These are phyloP conservation scores for Heliocidaris tuberculata DNA, from an alignment of 35 echinoderm and acorn worm genomes.

Conservation along the genomic window DNA sequence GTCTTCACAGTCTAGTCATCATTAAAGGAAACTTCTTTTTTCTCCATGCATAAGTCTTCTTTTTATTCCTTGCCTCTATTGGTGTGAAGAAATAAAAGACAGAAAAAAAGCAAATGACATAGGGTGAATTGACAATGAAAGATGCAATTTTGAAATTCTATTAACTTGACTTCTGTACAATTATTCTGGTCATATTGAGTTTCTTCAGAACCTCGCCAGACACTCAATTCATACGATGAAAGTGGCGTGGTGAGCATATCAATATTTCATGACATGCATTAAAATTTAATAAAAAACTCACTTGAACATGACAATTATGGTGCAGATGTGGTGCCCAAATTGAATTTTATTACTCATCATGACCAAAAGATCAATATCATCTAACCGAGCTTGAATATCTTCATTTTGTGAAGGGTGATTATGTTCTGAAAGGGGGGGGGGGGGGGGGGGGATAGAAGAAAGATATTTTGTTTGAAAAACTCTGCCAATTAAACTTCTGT, in stretches of 20 bases:
- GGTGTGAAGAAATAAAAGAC: no score
- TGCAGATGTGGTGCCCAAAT: background rate
- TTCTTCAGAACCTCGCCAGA: background rate
- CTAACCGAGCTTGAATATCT: background rate
- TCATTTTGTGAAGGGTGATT: background rate
- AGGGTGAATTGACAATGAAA: background rate
- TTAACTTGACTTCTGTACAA: background rate
- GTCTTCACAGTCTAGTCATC: no score
- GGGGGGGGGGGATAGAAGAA: background rate
- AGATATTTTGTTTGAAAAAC: background rate
- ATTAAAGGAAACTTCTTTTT: no score
- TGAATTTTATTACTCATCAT: background rate
- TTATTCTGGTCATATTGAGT: background rate
- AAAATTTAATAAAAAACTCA: background rate
- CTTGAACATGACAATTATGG: background rate
- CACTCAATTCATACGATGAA: background rate
- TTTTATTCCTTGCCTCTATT: no score
- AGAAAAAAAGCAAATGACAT: no score
- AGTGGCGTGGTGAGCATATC: background rate
- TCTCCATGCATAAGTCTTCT: no score
- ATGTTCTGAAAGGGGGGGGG: background rate
- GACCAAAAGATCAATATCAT: background rate
- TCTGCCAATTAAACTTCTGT: background rate
- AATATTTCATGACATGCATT: constrained; percentile 4
- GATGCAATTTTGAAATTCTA: background rate